Evolutionary conservation across 2,113 vertebrate genomes (phyloP).

Genomic region (Eulacestoma nigropectus): DNA sequence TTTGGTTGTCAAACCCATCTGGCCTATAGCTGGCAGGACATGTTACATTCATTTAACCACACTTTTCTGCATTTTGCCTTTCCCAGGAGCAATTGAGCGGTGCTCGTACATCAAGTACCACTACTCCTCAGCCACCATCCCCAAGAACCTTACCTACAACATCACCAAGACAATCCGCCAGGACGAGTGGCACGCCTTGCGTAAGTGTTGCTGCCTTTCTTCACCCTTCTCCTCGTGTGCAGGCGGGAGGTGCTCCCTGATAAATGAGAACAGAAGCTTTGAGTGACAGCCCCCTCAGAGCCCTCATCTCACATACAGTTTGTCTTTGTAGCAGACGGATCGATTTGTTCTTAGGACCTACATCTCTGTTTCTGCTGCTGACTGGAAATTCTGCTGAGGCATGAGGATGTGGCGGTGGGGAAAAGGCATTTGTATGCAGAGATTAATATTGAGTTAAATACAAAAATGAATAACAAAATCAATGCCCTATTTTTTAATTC

Average conservation of each 20-base stretch:
- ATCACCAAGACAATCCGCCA: constrained; percentile 98
- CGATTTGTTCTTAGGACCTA: background rate
- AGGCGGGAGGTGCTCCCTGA: background rate
- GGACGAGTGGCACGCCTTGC: constrained; percentile 97
- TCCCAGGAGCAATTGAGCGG: constrained; percentile 79
- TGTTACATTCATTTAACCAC: background rate
- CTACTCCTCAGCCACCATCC: constrained; percentile 94
- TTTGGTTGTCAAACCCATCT: background rate
- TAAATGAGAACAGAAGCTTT: background rate
- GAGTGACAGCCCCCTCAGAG: background rate
- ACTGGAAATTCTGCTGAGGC: constrained; percentile 33
- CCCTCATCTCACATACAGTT: background rate
- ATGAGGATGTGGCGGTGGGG: background rate
- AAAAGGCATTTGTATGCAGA: background rate
- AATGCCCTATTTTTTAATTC: constrained; percentile 33
- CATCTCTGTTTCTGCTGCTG: background rate
- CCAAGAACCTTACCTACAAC: constrained; percentile 97
- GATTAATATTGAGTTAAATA: constrained; percentile 33
- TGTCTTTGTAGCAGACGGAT: background rate
- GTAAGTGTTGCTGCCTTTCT: constrained; percentile 78
- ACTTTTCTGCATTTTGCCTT: background rate
- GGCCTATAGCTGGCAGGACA: background rate
- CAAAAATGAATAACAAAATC: constrained; percentile 28
- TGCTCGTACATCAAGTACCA: constrained; percentile 98
- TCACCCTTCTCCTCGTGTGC: background rate